A percentile compares a stretch with the other conserved stretches of the same genome.
Conservation (phyloP, 2,888 invertebrate genomes). For the Nemoura dubitans region DNA sequence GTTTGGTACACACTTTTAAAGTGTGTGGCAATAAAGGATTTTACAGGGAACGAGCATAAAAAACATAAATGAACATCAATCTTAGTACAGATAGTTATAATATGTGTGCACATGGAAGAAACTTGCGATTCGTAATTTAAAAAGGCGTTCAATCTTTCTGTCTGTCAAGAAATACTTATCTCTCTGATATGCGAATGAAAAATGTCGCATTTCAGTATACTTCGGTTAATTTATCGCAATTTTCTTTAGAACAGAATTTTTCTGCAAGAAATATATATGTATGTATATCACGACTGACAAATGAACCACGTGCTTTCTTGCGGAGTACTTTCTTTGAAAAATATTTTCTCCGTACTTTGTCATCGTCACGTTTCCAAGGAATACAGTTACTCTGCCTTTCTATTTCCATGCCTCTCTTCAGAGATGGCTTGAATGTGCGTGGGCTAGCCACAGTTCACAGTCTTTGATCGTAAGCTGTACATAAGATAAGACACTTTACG, state of each 20-base stretch:
- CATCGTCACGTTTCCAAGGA: neutral
- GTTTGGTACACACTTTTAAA: neutral
- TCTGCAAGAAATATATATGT: neutral
- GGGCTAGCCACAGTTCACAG: neutral
- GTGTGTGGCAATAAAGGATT: neutral
- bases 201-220: neutral
- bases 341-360: neutral
- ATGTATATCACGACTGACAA: neutral
- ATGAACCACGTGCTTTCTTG: neutral
- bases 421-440: neutral
- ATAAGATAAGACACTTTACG: neutral
- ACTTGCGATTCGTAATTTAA: neutral
- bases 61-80: no score
- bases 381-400: neutral
- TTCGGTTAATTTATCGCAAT: neutral
- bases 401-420: neutral
- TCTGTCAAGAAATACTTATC: neutral
- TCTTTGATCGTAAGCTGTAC: neutral
- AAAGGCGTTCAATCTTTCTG: neutral
- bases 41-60: no score
- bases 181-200: neutral
- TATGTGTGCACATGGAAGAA: neutral
- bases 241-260: neutral
- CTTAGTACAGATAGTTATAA: no score
- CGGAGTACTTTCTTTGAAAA: neutral